Conservation (phyloP, 2,888 invertebrate species). For the Microplitis manilae region DNA sequence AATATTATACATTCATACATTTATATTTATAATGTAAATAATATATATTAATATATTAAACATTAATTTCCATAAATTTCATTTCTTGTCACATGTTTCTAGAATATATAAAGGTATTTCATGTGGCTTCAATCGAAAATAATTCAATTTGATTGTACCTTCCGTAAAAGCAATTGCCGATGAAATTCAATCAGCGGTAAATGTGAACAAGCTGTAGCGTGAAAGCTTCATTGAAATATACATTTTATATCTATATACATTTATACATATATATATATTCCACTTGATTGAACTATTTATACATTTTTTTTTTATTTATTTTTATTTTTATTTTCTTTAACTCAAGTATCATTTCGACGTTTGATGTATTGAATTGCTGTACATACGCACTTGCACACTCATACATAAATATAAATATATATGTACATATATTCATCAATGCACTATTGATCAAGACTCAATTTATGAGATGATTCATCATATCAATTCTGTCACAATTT, state of each 20-base stretch:
- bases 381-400: no score
- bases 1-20: background rate
- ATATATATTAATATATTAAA: background rate
- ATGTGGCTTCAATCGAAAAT: slow-evolving; percentile 5
- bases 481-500: background rate
- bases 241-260: background rate
- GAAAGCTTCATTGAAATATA: slow-evolving; percentile 1
- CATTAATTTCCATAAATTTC: background rate
- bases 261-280: background rate
- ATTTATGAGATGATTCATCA: slow-evolving; percentile 7
- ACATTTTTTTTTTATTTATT: background rate
- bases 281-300: background rate
- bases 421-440: background rate
- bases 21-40: background rate
- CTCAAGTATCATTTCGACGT: background rate
- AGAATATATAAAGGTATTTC: background rate
- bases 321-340: no score
- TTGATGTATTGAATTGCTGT: background rate
- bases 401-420: no score
- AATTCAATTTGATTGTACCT: slow-evolving; percentile 33
- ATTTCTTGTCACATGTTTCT: background rate
- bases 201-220: slow-evolving; percentile 4
- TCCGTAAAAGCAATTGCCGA: slow-evolving; percentile 26
- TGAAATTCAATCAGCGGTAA: slow-evolving; percentile 36
- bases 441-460: slow-evolving; percentile 11